phyloP scores from a whole-genome alignment of 1,140 invertebrate species.

The Diuraphis noxia region DNA sequence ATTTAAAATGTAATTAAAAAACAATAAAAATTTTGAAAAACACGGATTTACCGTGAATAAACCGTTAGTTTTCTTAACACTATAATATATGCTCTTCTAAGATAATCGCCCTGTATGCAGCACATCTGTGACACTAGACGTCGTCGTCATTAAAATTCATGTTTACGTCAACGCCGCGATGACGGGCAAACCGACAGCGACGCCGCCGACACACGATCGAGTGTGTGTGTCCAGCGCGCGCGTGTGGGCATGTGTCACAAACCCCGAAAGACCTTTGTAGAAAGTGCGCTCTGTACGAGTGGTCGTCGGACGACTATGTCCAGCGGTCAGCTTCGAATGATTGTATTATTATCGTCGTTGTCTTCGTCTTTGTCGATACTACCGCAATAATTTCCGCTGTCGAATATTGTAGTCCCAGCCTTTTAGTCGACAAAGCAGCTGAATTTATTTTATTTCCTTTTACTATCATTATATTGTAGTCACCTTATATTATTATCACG shows the following conservation, averaged over 20 bases:
- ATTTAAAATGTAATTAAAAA: neutral
- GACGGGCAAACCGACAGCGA: neutral
- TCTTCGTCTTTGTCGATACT: neutral
- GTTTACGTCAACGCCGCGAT: neutral
- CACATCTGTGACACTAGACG: neutral
- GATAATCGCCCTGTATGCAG: neutral
- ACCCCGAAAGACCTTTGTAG: neutral
- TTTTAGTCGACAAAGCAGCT: neutral
- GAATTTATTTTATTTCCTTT: neutral
- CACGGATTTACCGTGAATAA: neutral
- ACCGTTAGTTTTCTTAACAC: neutral
- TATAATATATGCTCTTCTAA: neutral
- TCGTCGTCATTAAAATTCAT: neutral
- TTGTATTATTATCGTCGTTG: neutral
- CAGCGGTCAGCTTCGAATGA: neutral
- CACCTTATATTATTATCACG: neutral
- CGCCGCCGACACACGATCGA: neutral
- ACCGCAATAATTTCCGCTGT: no score
- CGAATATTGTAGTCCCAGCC: no score
- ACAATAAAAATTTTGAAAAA: neutral
- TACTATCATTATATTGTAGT: neutral
- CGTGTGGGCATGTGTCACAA: neutral
- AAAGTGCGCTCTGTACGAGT: neutral
- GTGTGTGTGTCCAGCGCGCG: neutral
- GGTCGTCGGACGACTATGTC: constrained; percentile 22